Base-by-base conservation (phyloP, 1,140 invertebrate genomes). In the Caenorhabditis remanei region DNA sequence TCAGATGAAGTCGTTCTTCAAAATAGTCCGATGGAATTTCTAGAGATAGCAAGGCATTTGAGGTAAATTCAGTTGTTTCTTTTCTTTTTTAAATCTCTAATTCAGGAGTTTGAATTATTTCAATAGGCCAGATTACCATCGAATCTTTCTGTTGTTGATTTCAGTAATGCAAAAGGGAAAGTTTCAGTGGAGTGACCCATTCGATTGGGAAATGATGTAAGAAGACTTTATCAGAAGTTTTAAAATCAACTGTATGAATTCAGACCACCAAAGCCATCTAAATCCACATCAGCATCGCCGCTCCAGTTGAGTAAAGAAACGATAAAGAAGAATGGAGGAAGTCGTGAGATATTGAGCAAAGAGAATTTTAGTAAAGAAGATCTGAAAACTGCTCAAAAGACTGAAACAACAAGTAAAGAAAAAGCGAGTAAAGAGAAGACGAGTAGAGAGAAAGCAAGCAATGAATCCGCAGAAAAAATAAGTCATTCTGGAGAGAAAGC, bases 311-410 rank as follows among this genome's bases (percentile, higher is more conserved):
- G 65, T 19, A 24, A 24, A 6, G 65, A 71, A 21, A 19, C 40
- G 16, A 16, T 71, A 4, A 71, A 71, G 9, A 43, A 71, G 24
- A 32, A 32, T 32, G 65, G 41, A 71, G 41, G 21, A 19, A 71
- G 65, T 46, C 40, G 41, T 43, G 65, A 71, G n/a, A 19, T 11
- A n/a, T 46, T 71, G 65, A 71, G 65, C 41, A 71, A 19, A 46
- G 65, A 71, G n/a, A 71, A 71, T 46, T 11, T 71, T 8, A 79
- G 71, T n/a, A 79, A 79, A 24, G 71, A 79, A 32, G 71, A 79
- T 14, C 9, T 79, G 4, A 79, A 79, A 50, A 79, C 71, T 41
- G 71, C 71, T 4, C 16, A n/a, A n/a, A 50, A 50, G 4, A 79
- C 71, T 13, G 71, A 79, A n/a, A 79, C 50, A 19, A 14, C n/a